Conservation (phyloP, 2,888 invertebrate species). For the Oscheius myriophilus region DNA sequence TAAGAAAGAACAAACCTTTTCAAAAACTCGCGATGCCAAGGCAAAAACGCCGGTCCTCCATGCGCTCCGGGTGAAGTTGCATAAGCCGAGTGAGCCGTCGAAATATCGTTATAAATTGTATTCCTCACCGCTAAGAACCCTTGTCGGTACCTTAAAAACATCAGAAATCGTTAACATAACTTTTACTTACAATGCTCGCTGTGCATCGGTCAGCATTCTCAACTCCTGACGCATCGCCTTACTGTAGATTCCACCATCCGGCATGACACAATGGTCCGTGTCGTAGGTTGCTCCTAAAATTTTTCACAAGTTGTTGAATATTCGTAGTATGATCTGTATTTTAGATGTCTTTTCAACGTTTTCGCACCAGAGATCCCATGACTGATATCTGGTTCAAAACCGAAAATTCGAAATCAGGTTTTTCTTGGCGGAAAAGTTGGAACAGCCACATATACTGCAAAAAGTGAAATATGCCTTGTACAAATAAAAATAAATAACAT, state of each 20-base stretch:
- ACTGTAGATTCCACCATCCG: constrained; percentile 9
- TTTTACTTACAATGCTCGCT: neutral
- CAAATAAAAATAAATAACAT: no score
- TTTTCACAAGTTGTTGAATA: neutral
- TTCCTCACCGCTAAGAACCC: constrained; percentile 8
- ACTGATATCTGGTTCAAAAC: no score
- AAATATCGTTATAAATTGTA: constrained; percentile 8
- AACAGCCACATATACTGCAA: no score
- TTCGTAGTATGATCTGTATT: no score
- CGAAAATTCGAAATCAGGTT: no score
- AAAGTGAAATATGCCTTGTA: no score
- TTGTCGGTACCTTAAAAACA: constrained; percentile 11
- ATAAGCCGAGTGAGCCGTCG: constrained; percentile 4
- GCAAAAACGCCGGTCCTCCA: constrained; percentile 13
- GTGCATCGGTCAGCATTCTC: constrained; percentile 9
- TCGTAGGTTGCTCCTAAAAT: neutral
- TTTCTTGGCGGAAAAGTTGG: no score
- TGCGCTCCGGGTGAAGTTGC: constrained; percentile 6
- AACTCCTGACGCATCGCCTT: constrained; percentile 12
- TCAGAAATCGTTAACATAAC: neutral
- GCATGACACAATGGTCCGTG: constrained; percentile 1
- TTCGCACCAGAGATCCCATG: no score
- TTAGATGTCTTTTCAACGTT: no score
- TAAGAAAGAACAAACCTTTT: no score
- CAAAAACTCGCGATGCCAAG: constrained; percentile 23